Evolutionary conservation across 2,888 invertebrate genomes (phyloP).

Genomic region (Trichogramma evanescens): DNA sequence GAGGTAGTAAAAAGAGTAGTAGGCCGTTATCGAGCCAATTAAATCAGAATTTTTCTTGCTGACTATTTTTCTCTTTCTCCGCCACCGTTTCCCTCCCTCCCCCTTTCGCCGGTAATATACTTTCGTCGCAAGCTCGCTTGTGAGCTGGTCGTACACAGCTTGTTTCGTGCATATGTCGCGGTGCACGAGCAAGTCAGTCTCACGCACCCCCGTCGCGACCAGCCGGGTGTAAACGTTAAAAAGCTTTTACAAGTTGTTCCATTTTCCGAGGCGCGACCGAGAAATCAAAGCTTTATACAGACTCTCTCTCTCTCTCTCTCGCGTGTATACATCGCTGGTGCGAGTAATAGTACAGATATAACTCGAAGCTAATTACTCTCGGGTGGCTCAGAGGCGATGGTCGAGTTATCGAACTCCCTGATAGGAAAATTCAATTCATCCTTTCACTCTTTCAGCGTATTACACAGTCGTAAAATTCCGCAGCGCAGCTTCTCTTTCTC

Average conservation of each 20-base stretch:
- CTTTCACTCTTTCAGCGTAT: no score
- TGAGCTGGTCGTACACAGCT: no score
- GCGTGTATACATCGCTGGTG: slow-evolving; percentile 11
- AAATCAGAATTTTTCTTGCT: slow-evolving; percentile 19
- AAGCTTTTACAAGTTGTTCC: slow-evolving; percentile 12
- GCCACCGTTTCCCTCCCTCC: neutral
- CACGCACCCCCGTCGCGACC: no score
- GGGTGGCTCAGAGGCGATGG: neutral
- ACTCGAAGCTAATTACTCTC: no score
- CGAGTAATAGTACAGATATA: no score
- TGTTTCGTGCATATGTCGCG: neutral
- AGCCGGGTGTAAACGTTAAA: slow-evolving; percentile 11
- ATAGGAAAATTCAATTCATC: slow-evolving; percentile 16
- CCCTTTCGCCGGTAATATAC: neutral
- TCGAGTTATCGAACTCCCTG: slow-evolving; percentile 17
- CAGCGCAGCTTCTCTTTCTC: no score
- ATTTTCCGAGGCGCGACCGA: slow-evolving; percentile 5
- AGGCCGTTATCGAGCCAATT: slow-evolving; percentile 17
- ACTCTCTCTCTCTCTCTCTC: neutral
- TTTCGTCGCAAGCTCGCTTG: no score
- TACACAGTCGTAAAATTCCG: no score
- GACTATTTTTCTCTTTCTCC: neutral
- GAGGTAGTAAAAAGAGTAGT: no score
- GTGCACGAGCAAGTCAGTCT: neutral
- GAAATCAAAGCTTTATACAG: slow-evolving; percentile 15